Evolutionary conservation across 1,140 invertebrate species (phyloP), one percentile per base, ranked within the genome.

Genomic region (Megalopta genalis): DNA sequence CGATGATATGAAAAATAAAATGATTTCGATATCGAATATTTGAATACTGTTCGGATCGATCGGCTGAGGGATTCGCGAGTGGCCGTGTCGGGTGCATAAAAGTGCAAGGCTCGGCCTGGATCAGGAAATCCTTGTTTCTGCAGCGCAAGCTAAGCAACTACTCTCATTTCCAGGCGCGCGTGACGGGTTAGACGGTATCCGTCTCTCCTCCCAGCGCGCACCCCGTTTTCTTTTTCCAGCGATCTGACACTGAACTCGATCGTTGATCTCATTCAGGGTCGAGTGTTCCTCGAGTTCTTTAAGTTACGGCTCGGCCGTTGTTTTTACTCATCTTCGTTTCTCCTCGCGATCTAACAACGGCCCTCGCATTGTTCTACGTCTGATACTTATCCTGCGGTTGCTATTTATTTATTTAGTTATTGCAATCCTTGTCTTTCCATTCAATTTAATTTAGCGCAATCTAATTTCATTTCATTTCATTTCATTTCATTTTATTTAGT

Each of bases 241-340:
- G 60, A 78, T 71, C 76, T 72, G 76, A 78, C 76, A 78, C 76
- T 78, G 76, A 78, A 78, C 76, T 78, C 76, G 76, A 78, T 78
- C 76, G 76, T 78, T 78, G 76, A 72, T 78, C 76, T 78, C 76
- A 78, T 78, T 78, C 76, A 78, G 76, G 76, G 76, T 71, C 76
- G 68, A 78, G 76, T 78, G 76, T 78, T 78, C 76, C 69, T 78
- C 69, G 4, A 62, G 76, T 74, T 74, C 72, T 42, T 74, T 25
- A 27, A 77, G 68, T 71, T 71, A 71, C 75, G 75, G 25, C 39
- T 27, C 46, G 27, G 32, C 32, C 23, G 21, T 49, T 72, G 49
- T 63, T 27, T 63, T 63, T 54, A 57, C 25, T 8, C 68, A 57
- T 69, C 42, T 46, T 46, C 59, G 59, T 63, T 37, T 42, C 59